A percentile compares a stretch with the other conserved stretches of the same genome.
These are phyloP conservation scores for Oryzaephilus surinamensis DNA, from an alignment of 1,140 invertebrate species.

Conservation along the genomic window DNA sequence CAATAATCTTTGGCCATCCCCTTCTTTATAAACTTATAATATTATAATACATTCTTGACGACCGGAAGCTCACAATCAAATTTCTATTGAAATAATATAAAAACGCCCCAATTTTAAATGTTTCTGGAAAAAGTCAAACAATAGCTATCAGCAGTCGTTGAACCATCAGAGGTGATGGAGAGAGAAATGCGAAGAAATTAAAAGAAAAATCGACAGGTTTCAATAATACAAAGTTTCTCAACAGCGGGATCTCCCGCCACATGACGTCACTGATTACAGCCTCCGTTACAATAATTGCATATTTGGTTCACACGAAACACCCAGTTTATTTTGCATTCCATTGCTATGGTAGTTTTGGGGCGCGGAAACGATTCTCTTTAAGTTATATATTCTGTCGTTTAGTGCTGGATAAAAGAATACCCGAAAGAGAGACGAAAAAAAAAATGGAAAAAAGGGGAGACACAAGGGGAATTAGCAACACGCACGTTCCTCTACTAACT, in stretches of 20 bases:
- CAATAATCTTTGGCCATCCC: too few relatives aligned
- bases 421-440: constrained; percentile 2
- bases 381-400: too few relatives aligned
- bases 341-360: constrained; percentile 20
- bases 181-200: too few relatives aligned
- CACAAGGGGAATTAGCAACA: constrained; percentile 10
- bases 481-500: too few relatives aligned
- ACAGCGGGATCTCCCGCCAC: constrained; percentile 16
- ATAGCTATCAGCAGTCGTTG: too few relatives aligned
- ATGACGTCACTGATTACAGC: constrained; percentile 21
- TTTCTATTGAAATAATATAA: too few relatives aligned
- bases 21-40: too few relatives aligned
- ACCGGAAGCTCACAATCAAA: too few relatives aligned
- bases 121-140: constrained; percentile 15
- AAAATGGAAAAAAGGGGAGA: too few relatives aligned
- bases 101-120: constrained; percentile 22
- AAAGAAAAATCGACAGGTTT: constrained; percentile 20
- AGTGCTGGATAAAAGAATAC: too few relatives aligned
- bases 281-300: constrained; percentile 27
- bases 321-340: constrained; percentile 16
- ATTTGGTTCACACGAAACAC: constrained; percentile 25
- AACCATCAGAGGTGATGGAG: constrained; percentile 11
- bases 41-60: too few relatives aligned
- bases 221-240: constrained; percentile 15
- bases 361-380: constrained; percentile 19